Evolutionary conservation across 2,113 vertebrate species (phyloP).

Genomic region (Calyptommatus sinebrachiatus): DNA sequence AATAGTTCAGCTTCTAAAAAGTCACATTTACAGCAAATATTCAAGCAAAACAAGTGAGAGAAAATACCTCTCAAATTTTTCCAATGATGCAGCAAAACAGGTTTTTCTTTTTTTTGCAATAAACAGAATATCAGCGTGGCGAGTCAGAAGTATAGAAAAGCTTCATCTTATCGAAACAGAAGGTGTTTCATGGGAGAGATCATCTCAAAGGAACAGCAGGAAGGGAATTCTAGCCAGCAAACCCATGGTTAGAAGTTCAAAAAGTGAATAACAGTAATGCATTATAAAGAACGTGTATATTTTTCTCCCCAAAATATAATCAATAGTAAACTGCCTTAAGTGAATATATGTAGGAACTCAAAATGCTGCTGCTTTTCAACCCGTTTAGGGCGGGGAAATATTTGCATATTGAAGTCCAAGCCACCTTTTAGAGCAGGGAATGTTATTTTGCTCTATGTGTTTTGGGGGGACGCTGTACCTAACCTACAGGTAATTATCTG

Average conservation of each 20-base stretch:
- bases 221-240: conserved; percentile 51
- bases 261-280: conserved; percentile 18
- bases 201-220: conserved; percentile 25
- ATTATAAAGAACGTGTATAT: conserved; percentile 19
- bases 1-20: conserved; percentile 32
- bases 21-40: conserved; percentile 39
- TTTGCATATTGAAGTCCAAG: neutral
- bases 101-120: conserved; percentile 20
- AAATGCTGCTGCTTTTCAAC: neutral
- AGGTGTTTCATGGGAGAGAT: conserved; percentile 40
- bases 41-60: conserved; percentile 18
- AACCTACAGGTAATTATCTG: fast-evolving
- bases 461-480: neutral
- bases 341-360: conserved; percentile 18
- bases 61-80: conserved; percentile 35
- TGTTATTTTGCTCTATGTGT: neutral
- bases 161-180: conserved; percentile 57
- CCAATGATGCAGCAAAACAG: conserved; percentile 58
- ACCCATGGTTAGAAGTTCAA: conserved; percentile 38
- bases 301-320: conserved; percentile 1
- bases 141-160: conserved; percentile 35
- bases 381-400: neutral
- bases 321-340: neutral
- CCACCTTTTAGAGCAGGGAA: neutral
- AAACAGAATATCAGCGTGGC: conserved; percentile 30